Base-by-base conservation (phyloP, 2,888 invertebrate species). In the Drosophila longiperda region DNA sequence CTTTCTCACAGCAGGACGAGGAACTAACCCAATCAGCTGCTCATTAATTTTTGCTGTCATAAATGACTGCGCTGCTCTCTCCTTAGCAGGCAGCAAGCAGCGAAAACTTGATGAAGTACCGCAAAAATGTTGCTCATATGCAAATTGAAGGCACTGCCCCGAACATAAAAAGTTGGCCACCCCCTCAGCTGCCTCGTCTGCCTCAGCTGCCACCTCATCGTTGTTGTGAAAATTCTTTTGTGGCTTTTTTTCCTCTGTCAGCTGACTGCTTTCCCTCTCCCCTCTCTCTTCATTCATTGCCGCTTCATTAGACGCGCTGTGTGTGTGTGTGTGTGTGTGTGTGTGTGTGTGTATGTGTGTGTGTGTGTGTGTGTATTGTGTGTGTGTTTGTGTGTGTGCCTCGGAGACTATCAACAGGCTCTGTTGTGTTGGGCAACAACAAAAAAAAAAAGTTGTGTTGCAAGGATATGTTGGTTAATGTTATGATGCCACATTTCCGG, bases 401-500 rank as follows among this genome's bases (percentile, higher is more conserved):
- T 12, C 6, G 6, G 42, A 75, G 85, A 72, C 90, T 78, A 90
- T 90, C 88, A 90, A 85, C 90, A 88, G 84, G 88, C 88, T 71
- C 71, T 45, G 26, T 26, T 17, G 11, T 23, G 23, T 20, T 33
- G 59, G 26, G 23, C 58, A 58, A 20, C 34, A 55, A 4, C 17
- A 55, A 55, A 55, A 38, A 9, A n/a, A 17, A n/a, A n/a, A n/a
- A 29, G 2, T 78, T 87, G 71, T 62, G 71, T 60, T 32, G 58
- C 82, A 75, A 87, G 90, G 88, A 87, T 89, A 90, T 90, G 90
- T 87, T 87, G 82, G 85, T 90, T 87, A 89, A 90, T 89, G 88
- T 89, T 87, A 87, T 87, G 87, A 59, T 89, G 89, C 74, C 88
- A 75, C 87, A 89, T 89, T 90, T 87, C 88, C 85, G 70, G 20